Evolutionary conservation across 2,113 vertebrate species (phyloP).

Genomic region (Ciconia maguari): DNA sequence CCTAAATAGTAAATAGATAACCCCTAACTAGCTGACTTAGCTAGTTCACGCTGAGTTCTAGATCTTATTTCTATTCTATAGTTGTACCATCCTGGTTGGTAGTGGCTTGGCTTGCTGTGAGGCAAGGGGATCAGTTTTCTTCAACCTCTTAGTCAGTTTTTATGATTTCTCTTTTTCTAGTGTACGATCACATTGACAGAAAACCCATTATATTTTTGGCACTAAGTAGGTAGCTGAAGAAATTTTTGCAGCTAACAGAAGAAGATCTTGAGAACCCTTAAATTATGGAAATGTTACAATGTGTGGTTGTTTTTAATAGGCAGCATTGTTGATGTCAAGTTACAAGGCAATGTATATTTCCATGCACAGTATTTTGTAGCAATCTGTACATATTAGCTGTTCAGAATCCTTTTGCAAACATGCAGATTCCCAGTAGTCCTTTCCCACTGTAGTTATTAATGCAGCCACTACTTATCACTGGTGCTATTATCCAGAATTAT

Average conservation of each 20-base stretch:
- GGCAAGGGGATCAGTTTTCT: slow-evolving; percentile 5
- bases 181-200: slow-evolving; percentile 5
- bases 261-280: background rate
- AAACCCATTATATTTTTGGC: slow-evolving; percentile 44
- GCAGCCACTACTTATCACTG: background rate
- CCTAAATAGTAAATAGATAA: slow-evolving; percentile 2
- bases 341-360: background rate
- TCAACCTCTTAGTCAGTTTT: slow-evolving; percentile 22
- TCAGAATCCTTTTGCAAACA: slow-evolving; percentile 25
- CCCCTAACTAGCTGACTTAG: slow-evolving; percentile 24
- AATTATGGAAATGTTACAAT: background rate
- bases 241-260: background rate
- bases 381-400: background rate
- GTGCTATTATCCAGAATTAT: background rate
- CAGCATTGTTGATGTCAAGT: background rate
- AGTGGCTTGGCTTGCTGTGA: slow-evolving; percentile 21
- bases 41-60: slow-evolving; percentile 4
- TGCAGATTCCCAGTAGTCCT: background rate
- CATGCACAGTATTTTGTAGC: background rate
- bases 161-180: slow-evolving; percentile 19
- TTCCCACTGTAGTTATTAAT: background rate
- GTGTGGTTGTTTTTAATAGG: background rate
- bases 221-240: slow-evolving; percentile 21
- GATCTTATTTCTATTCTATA: background rate
- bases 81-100: background rate